Base-by-base conservation (phyloP, 2,113 vertebrate genomes). In the Etheostoma cragini region DNA sequence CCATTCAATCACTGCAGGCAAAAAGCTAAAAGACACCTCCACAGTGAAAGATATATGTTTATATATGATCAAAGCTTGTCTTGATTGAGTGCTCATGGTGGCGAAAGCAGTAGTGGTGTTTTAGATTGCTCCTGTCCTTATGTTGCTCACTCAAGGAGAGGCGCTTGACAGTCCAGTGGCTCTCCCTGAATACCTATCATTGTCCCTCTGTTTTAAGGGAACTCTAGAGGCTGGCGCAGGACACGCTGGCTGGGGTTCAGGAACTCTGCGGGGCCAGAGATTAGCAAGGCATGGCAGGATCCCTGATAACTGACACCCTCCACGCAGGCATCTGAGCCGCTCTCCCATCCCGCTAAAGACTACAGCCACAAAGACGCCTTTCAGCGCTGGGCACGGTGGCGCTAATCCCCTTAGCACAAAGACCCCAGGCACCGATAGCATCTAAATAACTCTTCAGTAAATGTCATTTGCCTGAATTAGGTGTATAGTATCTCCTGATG, bases 231-330 rank as follows among this genome's bases (percentile, higher is more conserved):
- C 87, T 90, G 84, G 88, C 84, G 68, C 71, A 76, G 86, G 86
- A 88, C 78, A 26, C 61, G 50, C 87, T 94, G 95, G 94, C 93
- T 45, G 79, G 67, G 88, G 85, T 93, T 94, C 93, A 93, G 89
- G 93, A 95, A 93, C 94, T 94, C 84, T 58, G 85, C 83, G 10
- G 83, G 76, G 91, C 91, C 93, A 88, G 90, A 92, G 90, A 94
- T 94, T 94, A 95, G 91, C 93, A 93, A 89, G 92, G 93, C 92
- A 91, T 92, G 87, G 92, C 88, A 79, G 92, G 92, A 87, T 88
- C 93, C 88, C 86, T 83, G 93, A 95, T 94, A 95, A 92, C 93
- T 94, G 94, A 95, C 94, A 95, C 95, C 91, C 87, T 90, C 83
- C 83, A 86, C 78, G 76, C 91, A 91, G 89, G 89, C 91, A 92